phyloP scores from a whole-genome alignment of 2,113 vertebrate species.

The Phyllopteryx taeniolatus region DNA sequence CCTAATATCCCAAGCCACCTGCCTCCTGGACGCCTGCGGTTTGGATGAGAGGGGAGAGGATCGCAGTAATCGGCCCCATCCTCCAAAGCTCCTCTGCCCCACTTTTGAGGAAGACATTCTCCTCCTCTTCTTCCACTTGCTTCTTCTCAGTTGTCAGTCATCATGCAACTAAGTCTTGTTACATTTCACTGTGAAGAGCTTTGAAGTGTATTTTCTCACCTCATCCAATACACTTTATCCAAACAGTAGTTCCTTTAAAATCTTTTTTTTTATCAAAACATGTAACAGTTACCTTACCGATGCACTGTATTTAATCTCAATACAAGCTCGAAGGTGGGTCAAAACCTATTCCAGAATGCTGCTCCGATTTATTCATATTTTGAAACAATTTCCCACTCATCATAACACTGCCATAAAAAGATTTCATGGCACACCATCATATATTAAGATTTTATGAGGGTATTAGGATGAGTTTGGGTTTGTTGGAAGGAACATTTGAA shows the following conservation, averaged over 20 bases:
- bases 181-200: background rate
- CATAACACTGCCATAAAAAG: background rate
- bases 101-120: constrained; percentile 27
- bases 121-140: constrained; percentile 8
- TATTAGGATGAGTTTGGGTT: background rate
- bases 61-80: constrained; percentile 44
- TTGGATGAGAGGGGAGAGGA: constrained; percentile 35
- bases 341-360: background rate
- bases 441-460: background rate
- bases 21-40: constrained; percentile 38
- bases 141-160: constrained; percentile 7
- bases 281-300: background rate
- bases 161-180: constrained; percentile 5
- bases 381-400: background rate
- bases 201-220: background rate
- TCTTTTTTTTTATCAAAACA: background rate
- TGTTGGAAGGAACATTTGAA: background rate
- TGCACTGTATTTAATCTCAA: background rate
- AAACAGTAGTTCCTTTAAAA: background rate
- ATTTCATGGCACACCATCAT: background rate
- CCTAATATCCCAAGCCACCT: constrained; percentile 37
- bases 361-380: background rate
- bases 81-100: constrained; percentile 32
- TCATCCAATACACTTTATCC: background rate
- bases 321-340: background rate